Evolutionary conservation across 2,797 vertebrate genomes (phyloP).

Genomic region (Paedocypris micromegethes): DNA sequence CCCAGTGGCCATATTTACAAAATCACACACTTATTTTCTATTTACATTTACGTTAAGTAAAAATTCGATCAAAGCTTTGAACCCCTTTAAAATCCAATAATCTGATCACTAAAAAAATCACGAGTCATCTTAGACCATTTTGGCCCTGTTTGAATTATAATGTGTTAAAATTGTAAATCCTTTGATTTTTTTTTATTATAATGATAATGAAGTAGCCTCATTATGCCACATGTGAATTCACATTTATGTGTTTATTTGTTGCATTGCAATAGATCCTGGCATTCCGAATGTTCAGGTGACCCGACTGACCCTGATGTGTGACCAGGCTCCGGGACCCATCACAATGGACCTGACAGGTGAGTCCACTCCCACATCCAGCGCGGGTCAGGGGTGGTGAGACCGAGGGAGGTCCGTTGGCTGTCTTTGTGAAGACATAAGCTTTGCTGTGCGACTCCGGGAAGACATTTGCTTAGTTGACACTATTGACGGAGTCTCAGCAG

Average conservation of each 20-base stretch:
- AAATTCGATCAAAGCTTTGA: too few relatives aligned
- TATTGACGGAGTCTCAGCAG: conserved; percentile 54
- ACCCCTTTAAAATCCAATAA: too few relatives aligned
- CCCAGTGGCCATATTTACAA: too few relatives aligned
- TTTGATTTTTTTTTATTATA: too few relatives aligned
- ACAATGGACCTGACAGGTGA: conserved; percentile 87
- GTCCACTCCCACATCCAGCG: background rate
- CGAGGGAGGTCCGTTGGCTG: conserved; percentile 6
- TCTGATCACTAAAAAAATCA: too few relatives aligned
- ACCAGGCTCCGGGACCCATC: conserved; percentile 75
- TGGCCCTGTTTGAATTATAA: too few relatives aligned
- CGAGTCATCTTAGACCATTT: too few relatives aligned
- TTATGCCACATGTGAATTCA: background rate
- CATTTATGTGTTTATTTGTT: conserved; percentile 9
- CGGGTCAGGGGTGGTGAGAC: conserved; percentile 8
- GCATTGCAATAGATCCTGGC: conserved; percentile 62
- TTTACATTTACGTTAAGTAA: too few relatives aligned
- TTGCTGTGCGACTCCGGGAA: conserved; percentile 17
- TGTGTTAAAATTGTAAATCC: too few relatives aligned
- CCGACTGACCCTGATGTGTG: conserved; percentile 79
- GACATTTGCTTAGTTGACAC: conserved; percentile 60
- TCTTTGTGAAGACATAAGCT: conserved; percentile 4
- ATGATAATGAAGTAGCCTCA: too few relatives aligned
- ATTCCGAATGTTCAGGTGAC: conserved; percentile 83
- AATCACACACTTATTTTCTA: too few relatives aligned